Base-by-base conservation (phyloP, 2,113 vertebrate genomes). In the Mustela lutreola region DNA sequence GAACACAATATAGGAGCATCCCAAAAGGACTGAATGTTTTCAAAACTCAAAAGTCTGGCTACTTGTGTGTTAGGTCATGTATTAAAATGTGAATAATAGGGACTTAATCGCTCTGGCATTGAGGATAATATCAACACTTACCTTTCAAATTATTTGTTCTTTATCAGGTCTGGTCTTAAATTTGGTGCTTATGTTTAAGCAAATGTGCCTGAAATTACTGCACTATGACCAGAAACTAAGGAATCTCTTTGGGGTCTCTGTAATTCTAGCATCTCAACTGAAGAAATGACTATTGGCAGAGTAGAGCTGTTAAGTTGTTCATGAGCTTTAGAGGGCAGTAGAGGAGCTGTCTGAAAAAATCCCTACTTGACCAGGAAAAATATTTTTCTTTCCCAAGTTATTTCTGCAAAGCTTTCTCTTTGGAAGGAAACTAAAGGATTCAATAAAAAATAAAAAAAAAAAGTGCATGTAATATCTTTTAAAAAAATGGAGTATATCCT, bases 251-350 rank as follows among this genome's bases (percentile, higher is more conserved):
- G 56, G 11, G 2, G 11, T 84, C 28, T 94, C 6, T 4, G 2
- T 42, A 71, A 76, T 89, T 79, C 67, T 89, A 22, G 4, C 24
- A 48, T 92, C 89, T 79, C n/a, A 24, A 2, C 22, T 9, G n/a
- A 75, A 60, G 42, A 36, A 82, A 60, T n/a, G 7, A 10, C 18
- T 36, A 1, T 82, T 83, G 83, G 42, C 19, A 3, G 50, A 76
- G 2, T 22, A 75, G 45, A 97, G 95, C 78, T 98, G 76, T 98
- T 67, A 94, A 85, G 95, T 93, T 85, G 22, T n/a, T 45, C 14
- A 71, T 79, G 96, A 75, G 22, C 98, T 96, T 89, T 97, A 98
- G 98, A 98, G 98, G 98, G 98, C 99, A 98, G 98, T 97, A 99
- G 91, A 99, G 97, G 98, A 98, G 88, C 97, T 98, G 84, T 42